Percentiles rank a stretch among this genome's conserved stretches.
Conservation (phyloP, 2,888 invertebrate species). For the Heliconius charithonia region DNA sequence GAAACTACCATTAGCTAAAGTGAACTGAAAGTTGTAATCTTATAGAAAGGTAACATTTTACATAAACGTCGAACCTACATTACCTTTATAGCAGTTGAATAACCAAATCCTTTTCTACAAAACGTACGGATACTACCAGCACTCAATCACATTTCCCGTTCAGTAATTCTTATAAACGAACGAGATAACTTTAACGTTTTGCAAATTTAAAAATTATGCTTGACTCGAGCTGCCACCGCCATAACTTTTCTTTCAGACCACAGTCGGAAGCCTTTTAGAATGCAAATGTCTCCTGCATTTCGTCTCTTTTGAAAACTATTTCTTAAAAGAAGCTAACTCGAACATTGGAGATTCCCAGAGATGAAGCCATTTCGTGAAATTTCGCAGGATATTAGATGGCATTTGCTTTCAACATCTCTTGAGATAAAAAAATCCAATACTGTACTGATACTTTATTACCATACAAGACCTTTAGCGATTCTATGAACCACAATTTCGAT, state of each 20-base stretch:
- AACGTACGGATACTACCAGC: conserved; percentile 2
- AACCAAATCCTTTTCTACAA: background rate
- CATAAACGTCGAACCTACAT: background rate
- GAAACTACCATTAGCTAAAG: background rate
- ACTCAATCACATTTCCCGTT: conserved; percentile 41
- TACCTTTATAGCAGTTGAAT: background rate
- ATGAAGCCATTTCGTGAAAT: conserved; percentile 62
- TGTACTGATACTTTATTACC: background rate
- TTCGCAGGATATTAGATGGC: conserved; percentile 46
- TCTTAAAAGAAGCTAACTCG: conserved; percentile 69
- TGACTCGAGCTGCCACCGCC: conserved; percentile 49
- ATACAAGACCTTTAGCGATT: background rate
- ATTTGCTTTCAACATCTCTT: conserved; percentile 18
- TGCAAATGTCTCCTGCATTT: conserved; percentile 76
- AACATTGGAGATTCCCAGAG: conserved; percentile 67
- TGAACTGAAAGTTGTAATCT: background rate
- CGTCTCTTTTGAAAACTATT: conserved; percentile 74
- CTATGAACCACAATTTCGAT: background rate
- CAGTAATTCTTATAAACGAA: conserved; percentile 41
- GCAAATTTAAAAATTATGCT: conserved; percentile 39
- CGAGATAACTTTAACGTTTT: conserved; percentile 38
- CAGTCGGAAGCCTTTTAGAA: conserved; percentile 68
- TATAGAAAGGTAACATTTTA: background rate
- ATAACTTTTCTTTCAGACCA: conserved; percentile 66
- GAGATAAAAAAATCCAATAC: background rate